Conservation (phyloP, 2,113 vertebrate species). For the Cichladusa arquata region DNA sequence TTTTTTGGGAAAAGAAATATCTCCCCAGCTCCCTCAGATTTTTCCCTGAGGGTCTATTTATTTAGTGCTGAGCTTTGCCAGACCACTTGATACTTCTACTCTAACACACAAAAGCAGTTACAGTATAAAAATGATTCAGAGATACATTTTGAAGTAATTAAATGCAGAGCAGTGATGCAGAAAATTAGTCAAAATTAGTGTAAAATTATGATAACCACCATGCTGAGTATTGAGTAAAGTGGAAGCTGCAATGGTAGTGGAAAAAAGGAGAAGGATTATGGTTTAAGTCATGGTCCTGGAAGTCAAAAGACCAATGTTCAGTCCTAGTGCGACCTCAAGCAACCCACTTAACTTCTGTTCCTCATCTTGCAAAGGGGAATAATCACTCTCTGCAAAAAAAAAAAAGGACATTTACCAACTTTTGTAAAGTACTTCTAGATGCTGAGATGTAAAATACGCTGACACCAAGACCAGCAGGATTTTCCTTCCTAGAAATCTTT, state of each 20-base stretch:
- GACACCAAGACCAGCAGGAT: not conserved
- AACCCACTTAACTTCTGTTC: not conserved
- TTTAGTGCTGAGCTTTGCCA: conserved; percentile 52
- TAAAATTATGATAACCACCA: conserved; percentile 30
- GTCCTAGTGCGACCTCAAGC: rapidly evolving
- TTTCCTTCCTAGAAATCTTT: not conserved
- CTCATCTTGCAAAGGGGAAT: not conserved
- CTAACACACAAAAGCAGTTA: conserved; percentile 5
- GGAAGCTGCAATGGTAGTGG: not conserved
- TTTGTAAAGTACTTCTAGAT: not conserved
- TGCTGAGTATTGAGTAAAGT: not conserved
- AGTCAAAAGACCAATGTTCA: not conserved
- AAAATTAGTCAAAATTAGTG: conserved; percentile 54
- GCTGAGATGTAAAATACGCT: not conserved
- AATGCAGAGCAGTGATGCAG: conserved; percentile 11
- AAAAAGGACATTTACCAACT: not conserved
- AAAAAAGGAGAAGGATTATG: not conserved
- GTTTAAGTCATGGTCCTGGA: not conserved
- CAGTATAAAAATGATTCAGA: conserved; percentile 15
- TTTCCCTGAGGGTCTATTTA: conserved; percentile 25
- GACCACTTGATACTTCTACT: conserved; percentile 28
- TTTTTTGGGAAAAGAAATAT: not conserved
- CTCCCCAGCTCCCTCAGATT: not conserved
- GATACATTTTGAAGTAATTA: conserved; percentile 52
- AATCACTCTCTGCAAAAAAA: not conserved